Percentiles rank a stretch among this genome's conserved stretches.
phyloP scores from a whole-genome alignment of 2,888 invertebrate genomes.

The Rotaria sp. region DNA sequence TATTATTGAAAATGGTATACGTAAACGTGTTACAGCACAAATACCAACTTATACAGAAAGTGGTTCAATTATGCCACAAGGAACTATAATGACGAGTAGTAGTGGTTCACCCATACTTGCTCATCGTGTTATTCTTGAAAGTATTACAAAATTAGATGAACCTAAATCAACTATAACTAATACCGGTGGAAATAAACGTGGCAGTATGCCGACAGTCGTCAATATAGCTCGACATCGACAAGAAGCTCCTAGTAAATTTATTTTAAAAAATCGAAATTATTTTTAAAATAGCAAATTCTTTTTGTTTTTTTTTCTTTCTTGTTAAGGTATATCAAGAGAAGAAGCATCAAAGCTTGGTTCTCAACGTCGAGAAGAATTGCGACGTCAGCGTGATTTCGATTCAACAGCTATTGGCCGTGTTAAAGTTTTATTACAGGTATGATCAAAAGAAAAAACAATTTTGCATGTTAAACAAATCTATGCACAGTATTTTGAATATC shows the following conservation, averaged over 20 bases:
- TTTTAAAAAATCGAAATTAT: no score
- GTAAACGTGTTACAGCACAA: conserved; percentile 39
- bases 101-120: conserved; percentile 36
- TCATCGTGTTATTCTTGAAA: conserved; percentile 36
- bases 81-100: conserved; percentile 12
- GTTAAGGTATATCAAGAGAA: conserved; percentile 38
- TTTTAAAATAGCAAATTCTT: no score
- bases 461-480: background rate
- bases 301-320: background rate
- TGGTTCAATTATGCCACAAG: background rate
- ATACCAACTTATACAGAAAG: background rate
- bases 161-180: background rate
- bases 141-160: conserved; percentile 26
- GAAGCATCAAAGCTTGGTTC: conserved; percentile 37
- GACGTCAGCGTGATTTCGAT: conserved; percentile 37
- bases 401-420: conserved; percentile 9
- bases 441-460: no score
- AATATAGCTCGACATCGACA: conserved; percentile 15
- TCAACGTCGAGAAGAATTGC: conserved; percentile 38
- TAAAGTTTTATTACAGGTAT: conserved; percentile 17
- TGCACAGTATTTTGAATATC: background rate
- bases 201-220: conserved; percentile 36
- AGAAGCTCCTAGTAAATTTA: background rate
- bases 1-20: conserved; percentile 41
- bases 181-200: conserved; percentile 30